Percentiles rank a stretch among this genome's conserved stretches.
Conservation (phyloP, 1,140 invertebrate genomes). For the Glossosoma conforme region DNA sequence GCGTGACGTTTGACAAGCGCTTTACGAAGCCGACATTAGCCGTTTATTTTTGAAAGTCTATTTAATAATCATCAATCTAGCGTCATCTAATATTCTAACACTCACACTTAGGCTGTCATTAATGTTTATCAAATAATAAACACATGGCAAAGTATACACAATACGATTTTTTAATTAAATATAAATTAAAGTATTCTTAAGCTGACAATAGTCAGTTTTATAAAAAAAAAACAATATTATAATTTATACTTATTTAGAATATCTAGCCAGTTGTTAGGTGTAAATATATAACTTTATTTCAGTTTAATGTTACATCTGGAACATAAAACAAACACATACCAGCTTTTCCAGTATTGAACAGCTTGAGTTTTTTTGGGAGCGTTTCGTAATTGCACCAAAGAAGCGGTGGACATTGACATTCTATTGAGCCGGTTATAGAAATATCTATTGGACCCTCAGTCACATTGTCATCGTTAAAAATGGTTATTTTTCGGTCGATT, state of each 20-base stretch:
- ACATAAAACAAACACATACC: slow-evolving; percentile 34
- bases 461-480: neutral
- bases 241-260: slow-evolving; percentile 1
- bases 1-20: too few relatives aligned
- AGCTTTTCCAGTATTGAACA: slow-evolving; percentile 48
- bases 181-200: neutral
- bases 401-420: slow-evolving; percentile 37
- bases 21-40: too few relatives aligned
- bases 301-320: slow-evolving; percentile 4
- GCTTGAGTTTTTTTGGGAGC: slow-evolving; percentile 44
- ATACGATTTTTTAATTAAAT: neutral
- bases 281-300: slow-evolving; percentile 1
- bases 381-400: slow-evolving; percentile 41
- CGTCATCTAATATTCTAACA: too few relatives aligned
- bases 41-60: too few relatives aligned
- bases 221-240: neutral
- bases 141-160: neutral
- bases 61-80: too few relatives aligned
- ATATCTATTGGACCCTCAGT: slow-evolving; percentile 45
- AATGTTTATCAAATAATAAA: neutral
- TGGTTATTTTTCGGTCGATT: neutral
- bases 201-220: slow-evolving; percentile 3
- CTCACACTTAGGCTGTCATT: too few relatives aligned
- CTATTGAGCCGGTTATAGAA: slow-evolving; percentile 37
- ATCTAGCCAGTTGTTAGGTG: slow-evolving; percentile 4